Base-by-base conservation (phyloP, 2,113 vertebrate species). In the Tiliqua scincoides region DNA sequence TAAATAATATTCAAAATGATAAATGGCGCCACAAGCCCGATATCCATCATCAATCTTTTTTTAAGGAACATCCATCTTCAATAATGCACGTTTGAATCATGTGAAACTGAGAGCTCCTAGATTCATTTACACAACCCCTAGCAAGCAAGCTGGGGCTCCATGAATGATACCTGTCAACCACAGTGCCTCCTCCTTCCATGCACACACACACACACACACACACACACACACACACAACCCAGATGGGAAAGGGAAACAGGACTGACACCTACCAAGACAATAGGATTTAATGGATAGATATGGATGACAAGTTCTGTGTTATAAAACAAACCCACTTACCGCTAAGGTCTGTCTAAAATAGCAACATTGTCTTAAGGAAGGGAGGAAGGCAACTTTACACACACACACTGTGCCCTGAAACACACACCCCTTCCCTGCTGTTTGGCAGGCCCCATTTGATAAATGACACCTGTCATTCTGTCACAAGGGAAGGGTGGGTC, bases 1-100 rank as follows among this genome's bases (percentile, higher is more conserved):
- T 99, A 99, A 99, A 99, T 99, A 99, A 99, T 98, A 98, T 98
- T 98, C 98, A 97, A 97, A 97, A 98, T 99, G 99, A 99, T 98
- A 98, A 98, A 99, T 98, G 98, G 97, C 96, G 96, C 96, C 97
- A 97, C 95, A 95, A 97, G 97, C 97, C 97, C 98, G 94, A 97
- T 98, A 98, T 98, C 98, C 97, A 97, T 99, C 98, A 99, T 98
- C 98, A 98, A 98, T 98, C 98, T 98, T 98, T 98, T 98, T 97
- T 98, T 98, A 97, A 98, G 97, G 96, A 97, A 98, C 98, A 99
- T 99, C 98, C 98, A 98, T 99, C 98, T 99, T 98, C 97, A 95
- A 94, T 97, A 97, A 98, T 96, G 97, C 96, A 97, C 95, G 96
- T 98, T 97, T 97, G 98, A 98, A 98, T 97, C 97, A 96, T 96